phyloP scores from a whole-genome alignment of 2,888 invertebrate genomes.

The Chironomus tentans region DNA sequence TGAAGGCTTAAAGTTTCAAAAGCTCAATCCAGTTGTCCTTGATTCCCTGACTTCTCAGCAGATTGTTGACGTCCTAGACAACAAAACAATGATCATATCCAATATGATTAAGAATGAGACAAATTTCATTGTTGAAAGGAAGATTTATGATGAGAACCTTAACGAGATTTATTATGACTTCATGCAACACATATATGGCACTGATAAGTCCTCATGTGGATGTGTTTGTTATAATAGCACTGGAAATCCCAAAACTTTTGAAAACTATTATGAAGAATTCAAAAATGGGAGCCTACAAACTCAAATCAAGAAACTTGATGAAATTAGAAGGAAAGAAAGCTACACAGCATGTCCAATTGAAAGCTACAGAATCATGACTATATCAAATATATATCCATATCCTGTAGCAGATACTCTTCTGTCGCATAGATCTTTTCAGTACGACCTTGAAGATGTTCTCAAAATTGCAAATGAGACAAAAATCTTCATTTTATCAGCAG shows the following conservation, averaged over 20 bases:
- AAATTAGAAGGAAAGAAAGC: not conserved
- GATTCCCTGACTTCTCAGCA: not conserved
- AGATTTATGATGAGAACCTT: not conserved
- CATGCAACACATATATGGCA: not conserved
- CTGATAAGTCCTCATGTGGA: not conserved
- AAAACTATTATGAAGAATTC: too few relatives aligned
- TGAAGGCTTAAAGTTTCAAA: not conserved
- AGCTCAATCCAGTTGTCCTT: not conserved
- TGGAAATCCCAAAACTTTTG: too few relatives aligned
- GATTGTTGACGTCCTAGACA: not conserved
- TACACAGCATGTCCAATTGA: too few relatives aligned
- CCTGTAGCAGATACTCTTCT: too few relatives aligned
- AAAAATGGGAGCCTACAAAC: too few relatives aligned
- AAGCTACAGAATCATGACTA: too few relatives aligned
- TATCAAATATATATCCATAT: too few relatives aligned
- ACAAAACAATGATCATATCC: not conserved
- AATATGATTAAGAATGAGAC: not conserved
- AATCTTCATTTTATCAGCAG: not conserved
- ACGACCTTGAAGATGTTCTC: not conserved
- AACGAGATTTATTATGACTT: not conserved
- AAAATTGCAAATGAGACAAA: not conserved
- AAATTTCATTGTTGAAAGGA: not conserved
- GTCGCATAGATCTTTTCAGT: not conserved
- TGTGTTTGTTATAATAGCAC: too few relatives aligned
- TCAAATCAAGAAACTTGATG: not conserved